Evolutionary conservation across 2,113 vertebrate genomes (phyloP), one percentile per base, ranked within the genome.

Genomic region (Lycaon pictus): DNA sequence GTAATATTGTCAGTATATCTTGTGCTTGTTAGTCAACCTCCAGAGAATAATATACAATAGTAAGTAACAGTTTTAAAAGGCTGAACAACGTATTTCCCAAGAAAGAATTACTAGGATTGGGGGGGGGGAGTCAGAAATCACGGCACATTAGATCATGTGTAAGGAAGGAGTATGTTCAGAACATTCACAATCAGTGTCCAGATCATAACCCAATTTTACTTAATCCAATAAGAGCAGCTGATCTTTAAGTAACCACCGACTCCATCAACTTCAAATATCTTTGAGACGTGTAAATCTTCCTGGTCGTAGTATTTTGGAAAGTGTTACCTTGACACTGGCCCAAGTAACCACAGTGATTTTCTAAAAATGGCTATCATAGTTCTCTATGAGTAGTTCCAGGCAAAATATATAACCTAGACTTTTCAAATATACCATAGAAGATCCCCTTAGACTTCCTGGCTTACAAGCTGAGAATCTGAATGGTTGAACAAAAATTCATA

Each of bases 291-390:
- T 79, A 94, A 94, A 97, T 98, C 94, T 88, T 88, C 88, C 51
- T 84, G 5, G 17, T 84, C 2, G 7, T 48, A 95, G 77, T 96
- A 96, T 97, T 98, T 98, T 98, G 98, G 97, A 98, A 98, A 97
- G 56, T 95, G 90, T 98, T 97, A 95, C 97, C 95, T 97, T 98
- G 97, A 98, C 94, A 74, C 81, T 90, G 81, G 51, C 88, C 93
- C 93, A 94, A 97, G 88, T 63, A 95, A 90, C 93, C 94, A 90
- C 89, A 96, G 84, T 82, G 81, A 85, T 97, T 97, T 98, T 96
- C 97, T 96, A 96, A 96, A 98, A 98, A 95, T 96, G 95, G 71
- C 85, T 19, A 32, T 55, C 25, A 16, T 23, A 20, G 19, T n/a
- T 62, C 65, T 86, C 76, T 90, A 48, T 88, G 89, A 95, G 88